Conservation (phyloP, 2,797 vertebrate genomes). For the Argentina silus region DNA sequence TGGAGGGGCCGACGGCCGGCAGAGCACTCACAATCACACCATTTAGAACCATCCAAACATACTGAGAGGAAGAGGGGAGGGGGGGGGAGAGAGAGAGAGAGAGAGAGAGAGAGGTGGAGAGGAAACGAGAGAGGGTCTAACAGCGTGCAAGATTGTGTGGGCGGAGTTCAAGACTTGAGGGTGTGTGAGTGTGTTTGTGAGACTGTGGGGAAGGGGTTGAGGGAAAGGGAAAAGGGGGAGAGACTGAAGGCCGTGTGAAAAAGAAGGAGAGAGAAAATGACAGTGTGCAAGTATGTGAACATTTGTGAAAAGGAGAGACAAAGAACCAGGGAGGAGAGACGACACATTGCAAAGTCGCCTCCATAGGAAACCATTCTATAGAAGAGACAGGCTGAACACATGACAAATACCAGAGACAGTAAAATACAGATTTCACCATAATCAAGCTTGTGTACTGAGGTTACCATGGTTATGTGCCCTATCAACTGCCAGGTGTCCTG, state of each 20-base stretch:
- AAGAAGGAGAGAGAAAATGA: slow-evolving; percentile 34
- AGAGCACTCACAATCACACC: slow-evolving; percentile 79
- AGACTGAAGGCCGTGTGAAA: slow-evolving; percentile 61
- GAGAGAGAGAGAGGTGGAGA: neutral
- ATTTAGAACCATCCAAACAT: slow-evolving; percentile 82
- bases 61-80: slow-evolving; percentile 48
- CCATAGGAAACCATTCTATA: neutral
- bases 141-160: slow-evolving; percentile 60
- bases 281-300: slow-evolving; percentile 28
- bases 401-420: slow-evolving; percentile 34
- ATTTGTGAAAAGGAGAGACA: slow-evolving; percentile 39
- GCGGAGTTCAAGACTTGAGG: slow-evolving; percentile 48
- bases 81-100: slow-evolving; percentile 44
- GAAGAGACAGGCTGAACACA: neutral
- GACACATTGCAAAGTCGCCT: slow-evolving; percentile 40
- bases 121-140: neutral
- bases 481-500: slow-evolving; percentile 15
- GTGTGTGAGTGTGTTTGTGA: slow-evolving; percentile 1
- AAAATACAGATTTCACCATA: slow-evolving; percentile 15
- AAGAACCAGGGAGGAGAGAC: slow-evolving; percentile 15
- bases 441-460: neutral
- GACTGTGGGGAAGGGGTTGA: neutral
- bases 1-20: slow-evolving; percentile 56
- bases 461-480: slow-evolving; percentile 8
- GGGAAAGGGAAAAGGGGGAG: slow-evolving; percentile 36